These are phyloP conservation scores for Amazona finschi DNA, from an alignment of 2,797 vertebrate species.

Conservation along the genomic window DNA sequence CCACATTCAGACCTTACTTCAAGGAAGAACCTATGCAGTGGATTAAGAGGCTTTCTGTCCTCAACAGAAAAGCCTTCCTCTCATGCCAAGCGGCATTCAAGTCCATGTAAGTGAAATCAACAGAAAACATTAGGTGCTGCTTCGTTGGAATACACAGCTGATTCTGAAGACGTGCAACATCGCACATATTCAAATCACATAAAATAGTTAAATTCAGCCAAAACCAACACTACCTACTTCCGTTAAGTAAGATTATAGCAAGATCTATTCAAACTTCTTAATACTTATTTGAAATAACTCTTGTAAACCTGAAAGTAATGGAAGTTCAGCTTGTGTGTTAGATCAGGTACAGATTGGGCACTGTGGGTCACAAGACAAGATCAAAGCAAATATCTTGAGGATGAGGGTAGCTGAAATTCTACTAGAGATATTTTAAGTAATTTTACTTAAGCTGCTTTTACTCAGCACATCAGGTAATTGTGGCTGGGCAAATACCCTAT, in stretches of 20 bases:
- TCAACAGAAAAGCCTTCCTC: neutral
- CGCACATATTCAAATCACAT: neutral
- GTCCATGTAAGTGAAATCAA: neutral
- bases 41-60: neutral
- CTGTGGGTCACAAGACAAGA: neutral
- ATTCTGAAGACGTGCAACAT: neutral
- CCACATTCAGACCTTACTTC: neutral
- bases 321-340: neutral
- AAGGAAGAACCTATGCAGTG: neutral
- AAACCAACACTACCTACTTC: neutral
- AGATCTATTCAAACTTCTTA: neutral
- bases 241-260: neutral
- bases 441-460: neutral
- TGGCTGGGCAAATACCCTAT: neutral
- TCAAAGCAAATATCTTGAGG: neutral
- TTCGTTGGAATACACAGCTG: neutral
- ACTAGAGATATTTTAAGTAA: neutral
- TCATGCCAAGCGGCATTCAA: neutral
- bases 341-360: neutral
- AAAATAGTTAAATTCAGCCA: neutral
- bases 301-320: neutral
- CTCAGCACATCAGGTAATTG: neutral
- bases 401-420: neutral
- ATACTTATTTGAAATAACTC: neutral
- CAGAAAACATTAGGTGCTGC: neutral